Base-by-base conservation (phyloP, 2,113 vertebrate genomes). In the Sinocyclocheilus grahami region DNA sequence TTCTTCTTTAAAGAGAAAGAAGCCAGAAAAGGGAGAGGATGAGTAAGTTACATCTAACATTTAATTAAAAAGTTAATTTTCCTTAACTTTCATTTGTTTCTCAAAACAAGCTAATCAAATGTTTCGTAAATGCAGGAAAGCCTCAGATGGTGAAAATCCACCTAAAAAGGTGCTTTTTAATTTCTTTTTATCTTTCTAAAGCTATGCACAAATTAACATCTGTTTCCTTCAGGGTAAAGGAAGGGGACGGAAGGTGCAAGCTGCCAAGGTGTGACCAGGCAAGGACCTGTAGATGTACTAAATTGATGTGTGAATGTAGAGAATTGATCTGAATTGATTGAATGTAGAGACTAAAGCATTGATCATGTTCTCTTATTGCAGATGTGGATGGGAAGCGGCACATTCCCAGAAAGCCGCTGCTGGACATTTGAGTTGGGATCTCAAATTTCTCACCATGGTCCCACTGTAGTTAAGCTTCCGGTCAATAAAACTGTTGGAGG, bases 101-200 rank as follows among this genome's bases (percentile, higher is more conserved):
- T 13, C 3, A 74, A 69, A 33, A n/a, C 48, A 9, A 79, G 72
- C 20, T 78, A 46, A 22, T 20, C 20, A 2, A 20, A 2, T 37
- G 3, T 24, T 78, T 13, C 12, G 8, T 55, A 11, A 62, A 84
- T 39, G 0, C 74, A 92, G 91, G 51, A 85, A 87, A 10, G 63
- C 27, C 51, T 92, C 91, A 65, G 91, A 92, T n/a, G 84, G 77
- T 22, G 91, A 92, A 62, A 90, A 89, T 58, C 91, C 90, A n/a
- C 90, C 91, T 3, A 91, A 92, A 85, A 92, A 92, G 90, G 91
- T 91, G 9, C 12, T 0, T 33, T n/a, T n/a, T n/a, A n/a, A n/a
- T 5, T 20, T 76, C 1, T 67, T 14, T 2, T 22, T 55, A 20
- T 48, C 55, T 30, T 18, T 46, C 3, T 8, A 24, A 75, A 72